Evolutionary conservation across 1,140 invertebrate species (phyloP), one percentile per base, ranked within the genome.

Genomic region (Elymnias hypermnestra): DNA sequence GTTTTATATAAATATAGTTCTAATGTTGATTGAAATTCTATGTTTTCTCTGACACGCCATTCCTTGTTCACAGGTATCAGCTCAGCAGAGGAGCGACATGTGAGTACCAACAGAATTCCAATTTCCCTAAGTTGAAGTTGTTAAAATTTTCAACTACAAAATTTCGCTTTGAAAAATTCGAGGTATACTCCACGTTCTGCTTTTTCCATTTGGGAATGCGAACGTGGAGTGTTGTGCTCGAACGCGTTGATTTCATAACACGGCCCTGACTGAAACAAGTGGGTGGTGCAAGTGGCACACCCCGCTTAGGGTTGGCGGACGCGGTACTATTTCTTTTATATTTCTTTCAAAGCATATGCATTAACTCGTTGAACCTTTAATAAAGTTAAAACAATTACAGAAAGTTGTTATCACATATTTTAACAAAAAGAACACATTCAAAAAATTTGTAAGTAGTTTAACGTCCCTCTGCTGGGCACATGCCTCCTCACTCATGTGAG

Each of bases 51-150:
- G 15, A 44, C 33, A 25, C 22, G 23, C 6, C 28, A 21, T 40
- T 45, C 23, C 63, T 87, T 66, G 83, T 83, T 89, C 87, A n/a
- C 89, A 91, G 90, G 90, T 84, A 84, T 91, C 61, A 91, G 90
- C 73, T 89, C 90, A 37, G 89, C 90, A 21, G 90, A 92, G 64
- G 91, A 92, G 74, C 87, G 90, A 86, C 90, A 91, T 89, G 90
- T 91, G 72, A 91, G 90, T 91, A 88, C 50, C 42, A 42, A 58
- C 49, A 52, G 57, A 63, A 54, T 75, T 61, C 53, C 57, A 64
- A 62, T 67, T 72, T 69, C 60, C 25, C 51, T 47, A 63, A 55
- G 44, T 63, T 58, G 26, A 60, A 61, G 55, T 75, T 70, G 60
- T 78, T 72, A 73, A 75, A 56, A 79, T 68, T 66, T 70, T 57